Evolutionary conservation across 30 jellyfish, hydroid and myxozoan genomes (phyloP).

Genomic region (Cassiopea xamachana): DNA sequence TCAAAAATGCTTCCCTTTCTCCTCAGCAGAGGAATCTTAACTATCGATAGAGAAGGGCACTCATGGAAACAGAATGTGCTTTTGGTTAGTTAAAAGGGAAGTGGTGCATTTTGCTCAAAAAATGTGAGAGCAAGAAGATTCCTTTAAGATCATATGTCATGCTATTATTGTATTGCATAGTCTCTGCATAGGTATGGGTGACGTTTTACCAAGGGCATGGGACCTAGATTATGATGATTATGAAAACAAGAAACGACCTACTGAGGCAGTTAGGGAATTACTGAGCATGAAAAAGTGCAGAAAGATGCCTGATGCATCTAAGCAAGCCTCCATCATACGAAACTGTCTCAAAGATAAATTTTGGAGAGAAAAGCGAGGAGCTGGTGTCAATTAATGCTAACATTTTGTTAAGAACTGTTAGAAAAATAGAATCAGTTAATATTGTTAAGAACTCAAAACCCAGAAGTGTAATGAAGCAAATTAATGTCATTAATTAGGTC

Average conservation of each 20-base stretch:
- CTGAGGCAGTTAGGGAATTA: background rate
- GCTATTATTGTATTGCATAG: constrained; percentile 53
- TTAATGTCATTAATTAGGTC: no score
- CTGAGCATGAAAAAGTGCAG: background rate
- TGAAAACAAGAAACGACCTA: constrained; percentile 13
- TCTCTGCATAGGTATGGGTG: constrained; percentile 58
- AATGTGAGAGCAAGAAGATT: constrained; percentile 46
- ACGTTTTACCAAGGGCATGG: constrained; percentile 5
- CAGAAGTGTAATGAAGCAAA: no score
- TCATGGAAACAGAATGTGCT: constrained; percentile 61
- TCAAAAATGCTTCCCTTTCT: constrained; percentile 20
- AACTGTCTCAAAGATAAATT: no score
- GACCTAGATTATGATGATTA: background rate
- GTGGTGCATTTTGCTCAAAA: constrained; percentile 34
- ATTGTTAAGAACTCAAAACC: no score
- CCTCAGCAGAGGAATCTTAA: constrained; percentile 18
- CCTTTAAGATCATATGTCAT: constrained; percentile 2
- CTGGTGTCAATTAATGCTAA: no score
- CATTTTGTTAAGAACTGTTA: no score
- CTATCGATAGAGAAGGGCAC: constrained; percentile 53
- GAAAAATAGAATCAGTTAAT: no score
- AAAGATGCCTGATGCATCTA: background rate
- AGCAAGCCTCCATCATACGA: no score
- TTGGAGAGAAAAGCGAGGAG: no score
- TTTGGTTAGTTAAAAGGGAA: constrained; percentile 57